Evolutionary conservation across 2,113 vertebrate species (phyloP), one percentile per base, ranked within the genome.

Genomic region (Phaethornis superciliosus): DNA sequence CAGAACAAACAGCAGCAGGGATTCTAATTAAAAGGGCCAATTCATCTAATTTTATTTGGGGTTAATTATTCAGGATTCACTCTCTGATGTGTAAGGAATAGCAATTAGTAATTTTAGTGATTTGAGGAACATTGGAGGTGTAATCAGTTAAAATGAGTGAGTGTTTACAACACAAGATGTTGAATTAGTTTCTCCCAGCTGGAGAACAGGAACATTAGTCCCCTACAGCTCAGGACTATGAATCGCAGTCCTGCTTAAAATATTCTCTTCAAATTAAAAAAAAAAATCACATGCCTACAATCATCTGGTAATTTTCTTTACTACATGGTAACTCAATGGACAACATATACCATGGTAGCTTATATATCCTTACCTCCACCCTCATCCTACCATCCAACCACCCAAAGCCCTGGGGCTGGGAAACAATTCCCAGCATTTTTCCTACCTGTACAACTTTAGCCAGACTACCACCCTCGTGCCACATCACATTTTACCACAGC

Each of bases 41-140:
- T 98, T 98, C 98, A 98, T 98, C 97, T 98, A 98, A 98, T 99
- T 99, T 99, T 99, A 99, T 99, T 99, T 98, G 98, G 98, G 98
- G 97, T 97, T 98, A 98, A 99, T 99, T 99, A 99, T 98, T 98
- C 98, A 98, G 98, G 98, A 99, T 98, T 98, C 98, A 98, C 98
- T 97, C 98, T 98, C 98, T 98, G 98, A 98, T 98, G 98, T 98
- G 98, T 98, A 98, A 98, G 98, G 98, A 98, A 99, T 98, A 98
- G 98, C 98, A 99, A 99, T 99, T 98, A 98, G 98, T 98, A 98
- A 99, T 99, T 99, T 98, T 97, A 98, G 98, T 98, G 98, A 98
- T 99, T 98, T 98, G 98, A 98, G 98, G 98, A 98, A 98, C 98
- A 96, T 96, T 98, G 98, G 98, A 99, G 98, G 98, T 98, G 97